Conservation (phyloP, 2,113 vertebrate genomes). For the Chamaea fasciata region DNA sequence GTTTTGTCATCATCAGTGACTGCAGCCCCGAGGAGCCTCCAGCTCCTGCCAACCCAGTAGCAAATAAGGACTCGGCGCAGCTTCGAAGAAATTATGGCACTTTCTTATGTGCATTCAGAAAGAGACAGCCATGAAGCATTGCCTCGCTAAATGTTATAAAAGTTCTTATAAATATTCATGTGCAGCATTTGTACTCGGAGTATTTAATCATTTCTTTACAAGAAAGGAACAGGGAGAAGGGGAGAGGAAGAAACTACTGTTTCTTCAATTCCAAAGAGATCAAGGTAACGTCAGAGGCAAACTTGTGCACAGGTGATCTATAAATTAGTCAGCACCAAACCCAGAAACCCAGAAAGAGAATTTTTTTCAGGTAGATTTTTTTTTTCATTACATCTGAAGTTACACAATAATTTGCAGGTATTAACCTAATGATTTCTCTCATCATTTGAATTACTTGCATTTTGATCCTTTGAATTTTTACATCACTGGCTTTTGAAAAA, state of each 20-base stretch:
- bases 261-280: constrained; percentile 10
- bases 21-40: background rate
- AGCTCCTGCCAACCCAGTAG: background rate
- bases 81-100: background rate
- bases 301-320: background rate
- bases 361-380: background rate
- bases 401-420: background rate
- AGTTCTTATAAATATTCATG: constrained; percentile 57
- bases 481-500: background rate
- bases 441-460: background rate
- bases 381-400: background rate
- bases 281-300: background rate
- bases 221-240: background rate
- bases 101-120: constrained; percentile 19
- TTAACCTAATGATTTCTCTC: background rate
- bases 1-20: background rate
- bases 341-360: background rate
- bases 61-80: background rate
- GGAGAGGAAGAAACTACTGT: background rate
- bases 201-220: constrained; percentile 51
- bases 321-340: background rate
- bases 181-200: constrained; percentile 25
- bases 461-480: background rate
- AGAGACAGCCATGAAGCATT: constrained; percentile 2
- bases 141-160: constrained; percentile 43